Evolutionary conservation across 2,888 invertebrate genomes (phyloP).

Genomic region (Ecdyonurus torrentis): DNA sequence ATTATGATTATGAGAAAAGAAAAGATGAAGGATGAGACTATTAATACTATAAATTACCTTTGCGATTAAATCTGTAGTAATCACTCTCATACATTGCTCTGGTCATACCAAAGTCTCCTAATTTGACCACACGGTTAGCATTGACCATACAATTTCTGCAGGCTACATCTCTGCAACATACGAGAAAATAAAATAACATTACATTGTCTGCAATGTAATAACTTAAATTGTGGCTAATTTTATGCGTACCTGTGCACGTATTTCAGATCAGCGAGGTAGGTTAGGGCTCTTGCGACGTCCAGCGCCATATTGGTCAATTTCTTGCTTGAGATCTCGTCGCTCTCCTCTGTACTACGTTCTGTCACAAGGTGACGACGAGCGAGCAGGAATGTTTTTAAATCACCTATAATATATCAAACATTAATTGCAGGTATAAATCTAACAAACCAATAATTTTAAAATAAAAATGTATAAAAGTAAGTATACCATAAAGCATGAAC

Average conservation of each 20-base stretch:
- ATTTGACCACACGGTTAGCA: constrained; percentile 50
- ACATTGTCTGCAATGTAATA: neutral
- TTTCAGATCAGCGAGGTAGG: constrained; percentile 67
- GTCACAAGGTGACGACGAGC: constrained; percentile 69
- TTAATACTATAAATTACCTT: constrained; percentile 30
- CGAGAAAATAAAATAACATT: constrained; percentile 7
- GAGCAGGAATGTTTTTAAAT: constrained; percentile 73
- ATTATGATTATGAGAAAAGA: neutral
- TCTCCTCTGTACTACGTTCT: constrained; percentile 40
- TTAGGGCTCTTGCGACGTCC: constrained; percentile 69
- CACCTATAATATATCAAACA: constrained; percentile 31
- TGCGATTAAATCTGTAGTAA: constrained; percentile 76
- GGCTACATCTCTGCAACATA: constrained; percentile 60
- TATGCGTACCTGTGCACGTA: constrained; percentile 56
- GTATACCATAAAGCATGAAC: constrained; percentile 69
- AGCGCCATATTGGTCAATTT: constrained; percentile 73
- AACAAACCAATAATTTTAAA: neutral
- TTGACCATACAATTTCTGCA: constrained; percentile 64
- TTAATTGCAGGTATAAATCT: neutral
- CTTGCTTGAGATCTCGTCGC: constrained; percentile 60
- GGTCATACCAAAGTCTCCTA: constrained; percentile 87
- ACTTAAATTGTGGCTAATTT: neutral
- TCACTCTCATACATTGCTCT: constrained; percentile 73
- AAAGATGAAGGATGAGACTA: neutral
- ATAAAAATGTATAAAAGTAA: neutral